Conservation (phyloP, 2,113 vertebrate genomes). For the Ramphastos sulfuratus region DNA sequence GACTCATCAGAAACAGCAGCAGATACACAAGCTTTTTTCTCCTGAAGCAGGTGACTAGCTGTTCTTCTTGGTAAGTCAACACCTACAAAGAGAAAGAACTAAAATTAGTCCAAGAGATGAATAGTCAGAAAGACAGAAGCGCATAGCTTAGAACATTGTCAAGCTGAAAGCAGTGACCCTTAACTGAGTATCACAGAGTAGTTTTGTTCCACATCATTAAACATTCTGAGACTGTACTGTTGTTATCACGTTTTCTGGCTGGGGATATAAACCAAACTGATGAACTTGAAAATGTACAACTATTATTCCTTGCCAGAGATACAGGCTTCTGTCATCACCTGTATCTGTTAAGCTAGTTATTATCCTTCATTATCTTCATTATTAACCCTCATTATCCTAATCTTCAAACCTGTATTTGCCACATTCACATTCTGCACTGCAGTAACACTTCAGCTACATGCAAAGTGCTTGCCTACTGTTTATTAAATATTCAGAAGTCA, state of each 20-base stretch:
- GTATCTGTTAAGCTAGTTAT: neutral
- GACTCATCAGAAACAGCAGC: constrained; percentile 87
- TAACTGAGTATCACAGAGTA: neutral
- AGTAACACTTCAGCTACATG: neutral
- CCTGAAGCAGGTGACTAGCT: constrained; percentile 66
- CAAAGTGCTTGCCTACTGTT: neutral
- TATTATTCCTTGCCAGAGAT: neutral
- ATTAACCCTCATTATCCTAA: neutral
- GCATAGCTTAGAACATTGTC: neutral
- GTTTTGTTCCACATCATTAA: constrained; percentile 30
- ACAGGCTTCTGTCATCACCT: neutral
- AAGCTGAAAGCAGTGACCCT: neutral
- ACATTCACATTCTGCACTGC: neutral
- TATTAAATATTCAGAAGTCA: neutral
- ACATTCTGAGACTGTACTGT: neutral
- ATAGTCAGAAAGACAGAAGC: neutral
- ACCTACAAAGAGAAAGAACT: constrained; percentile 55
- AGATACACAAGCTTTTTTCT: constrained; percentile 79
- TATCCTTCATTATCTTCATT: constrained; percentile 25
- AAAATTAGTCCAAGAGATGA: neutral
- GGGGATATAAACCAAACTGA: neutral
- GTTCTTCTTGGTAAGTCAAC: constrained; percentile 66
- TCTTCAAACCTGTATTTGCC: neutral
- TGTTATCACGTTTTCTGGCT: neutral
- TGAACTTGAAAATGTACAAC: constrained; percentile 32